A percentile compares a stretch with the other conserved stretches of the same genome.
Evolutionary conservation across 2,113 vertebrate genomes (phyloP).

Genomic region (Phaethornis superciliosus): DNA sequence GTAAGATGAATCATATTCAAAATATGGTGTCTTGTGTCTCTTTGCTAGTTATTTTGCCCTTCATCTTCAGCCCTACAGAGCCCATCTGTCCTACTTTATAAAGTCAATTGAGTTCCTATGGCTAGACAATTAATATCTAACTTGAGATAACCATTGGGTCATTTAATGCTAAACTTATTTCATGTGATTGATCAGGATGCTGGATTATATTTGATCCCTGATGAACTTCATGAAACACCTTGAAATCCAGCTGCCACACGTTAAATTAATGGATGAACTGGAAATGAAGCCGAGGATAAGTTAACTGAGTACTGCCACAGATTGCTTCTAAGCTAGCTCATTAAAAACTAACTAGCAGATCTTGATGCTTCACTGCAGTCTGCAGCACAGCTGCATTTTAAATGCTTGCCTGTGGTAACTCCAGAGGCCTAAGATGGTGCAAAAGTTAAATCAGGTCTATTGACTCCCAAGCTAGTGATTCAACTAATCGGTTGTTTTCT

Average conservation of each 20-base stretch:
- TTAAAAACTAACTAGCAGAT: constrained; percentile 40
- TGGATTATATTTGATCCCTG: constrained; percentile 39
- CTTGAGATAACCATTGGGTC: constrained; percentile 20
- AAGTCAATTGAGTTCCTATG: constrained; percentile 21
- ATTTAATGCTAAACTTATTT: constrained; percentile 57
- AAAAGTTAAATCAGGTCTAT: not conserved
- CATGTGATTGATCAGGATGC: constrained; percentile 45
- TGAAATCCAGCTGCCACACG: constrained; percentile 2
- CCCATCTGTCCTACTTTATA: constrained; percentile 44
- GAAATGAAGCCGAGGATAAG: not conserved
- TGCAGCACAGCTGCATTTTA: constrained; percentile 9
- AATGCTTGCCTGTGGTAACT: not conserved
- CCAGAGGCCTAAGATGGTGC: not conserved
- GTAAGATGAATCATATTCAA: not conserved
- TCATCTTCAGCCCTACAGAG: not conserved
- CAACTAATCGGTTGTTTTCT: not conserved
- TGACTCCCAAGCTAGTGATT: not conserved
- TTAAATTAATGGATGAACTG: constrained; percentile 49
- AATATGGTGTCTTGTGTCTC: not conserved
- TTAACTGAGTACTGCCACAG: constrained; percentile 10
- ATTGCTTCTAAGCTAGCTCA: constrained; percentile 29
- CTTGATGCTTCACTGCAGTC: constrained; percentile 37
- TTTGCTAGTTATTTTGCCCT: not conserved
- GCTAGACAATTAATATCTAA: constrained; percentile 48
- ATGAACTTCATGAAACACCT: constrained; percentile 15